Evolutionary conservation across 2,888 invertebrate genomes (phyloP).

Genomic region (Physocephala rufipes): DNA sequence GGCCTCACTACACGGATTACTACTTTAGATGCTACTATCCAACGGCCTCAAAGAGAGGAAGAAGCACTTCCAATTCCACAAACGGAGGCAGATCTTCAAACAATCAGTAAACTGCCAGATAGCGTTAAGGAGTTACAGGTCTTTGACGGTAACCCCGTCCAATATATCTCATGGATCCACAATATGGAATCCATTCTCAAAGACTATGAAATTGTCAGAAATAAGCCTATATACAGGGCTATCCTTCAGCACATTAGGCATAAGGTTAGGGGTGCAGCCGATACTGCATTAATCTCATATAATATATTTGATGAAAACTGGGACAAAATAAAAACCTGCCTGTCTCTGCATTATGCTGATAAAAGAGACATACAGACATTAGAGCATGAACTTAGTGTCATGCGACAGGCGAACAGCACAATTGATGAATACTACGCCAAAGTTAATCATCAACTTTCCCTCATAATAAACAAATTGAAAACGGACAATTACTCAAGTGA

Average conservation of each 20-base stretch:
- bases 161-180: slow-evolving; percentile 43
- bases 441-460: slow-evolving; percentile 42
- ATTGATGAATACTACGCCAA: slow-evolving; percentile 40
- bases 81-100: too few relatives aligned
- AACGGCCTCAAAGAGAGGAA: too few relatives aligned
- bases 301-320: too few relatives aligned
- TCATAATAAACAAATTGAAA: too few relatives aligned
- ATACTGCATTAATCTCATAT: too few relatives aligned
- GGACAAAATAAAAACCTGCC: slow-evolving; percentile 41
- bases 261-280: slow-evolving; percentile 9
- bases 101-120: too few relatives aligned
- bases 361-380: slow-evolving; percentile 43
- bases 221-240: slow-evolving; percentile 39
- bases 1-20: too few relatives aligned
- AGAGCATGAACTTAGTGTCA: slow-evolving; percentile 27
- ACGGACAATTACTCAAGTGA: too few relatives aligned
- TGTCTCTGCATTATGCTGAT: slow-evolving; percentile 46
- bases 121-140: too few relatives aligned
- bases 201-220: slow-evolving; percentile 36
- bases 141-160: too few relatives aligned
- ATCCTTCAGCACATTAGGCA: slow-evolving; percentile 43
- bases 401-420: background rate
- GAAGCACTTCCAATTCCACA: too few relatives aligned
- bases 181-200: slow-evolving; percentile 38
- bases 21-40: too few relatives aligned